Evolutionary conservation across 30 jellyfish, hydroid and myxozoan species (phyloP), one percentile per base, ranked within the genome.

Genomic region (Cassiopea xamachana): DNA sequence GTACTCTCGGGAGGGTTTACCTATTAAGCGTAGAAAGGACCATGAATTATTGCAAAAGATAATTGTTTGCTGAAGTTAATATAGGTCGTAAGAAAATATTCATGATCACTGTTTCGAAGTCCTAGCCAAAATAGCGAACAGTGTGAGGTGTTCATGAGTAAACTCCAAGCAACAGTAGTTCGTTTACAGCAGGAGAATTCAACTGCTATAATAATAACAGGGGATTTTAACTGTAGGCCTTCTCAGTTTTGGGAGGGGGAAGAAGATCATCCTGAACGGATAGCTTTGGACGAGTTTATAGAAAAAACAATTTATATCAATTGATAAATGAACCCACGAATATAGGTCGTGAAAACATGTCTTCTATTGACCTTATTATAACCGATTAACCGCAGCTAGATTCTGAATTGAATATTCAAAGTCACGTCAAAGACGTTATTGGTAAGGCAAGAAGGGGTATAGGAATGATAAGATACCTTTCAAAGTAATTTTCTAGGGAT

Each of bases 151-250:
- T 78, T 87, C 64, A 49, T 87, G 68, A 44, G n/a, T 68, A 16
- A 3, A 18, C 77, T 68, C 7, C 77, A 68, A 68, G 0, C n/a
- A 4, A 16, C 27, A 0, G 39, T 0, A 68, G n/a, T 3, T 68
- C 77, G 77, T 16, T 7, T 68, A 4, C 0, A 68, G 39, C 13
- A 68, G 0, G 77, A 68, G 46, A 82, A 62, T 2, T 48, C 80
- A 27, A 62, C 46, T 8, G 45, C 90, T 15, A 2, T 82, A 46
- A 48, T 64, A 46, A 19, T 82, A 15, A 82, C 82, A 44, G 81
- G 90, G 12, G 90, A 82, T 48, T 49, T 67, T 39, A 64, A 82
- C 46, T 82, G 90, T 14, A 82, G 94, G 55, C 64, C 94, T 8
- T 51, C 85, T 50, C 94, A 87, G 69, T 77, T 75, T 88, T 77